A percentile compares a stretch with the other conserved stretches of the same genome.
Evolutionary conservation across 2,797 vertebrate species (phyloP).

Genomic region (Menidia menidia): DNA sequence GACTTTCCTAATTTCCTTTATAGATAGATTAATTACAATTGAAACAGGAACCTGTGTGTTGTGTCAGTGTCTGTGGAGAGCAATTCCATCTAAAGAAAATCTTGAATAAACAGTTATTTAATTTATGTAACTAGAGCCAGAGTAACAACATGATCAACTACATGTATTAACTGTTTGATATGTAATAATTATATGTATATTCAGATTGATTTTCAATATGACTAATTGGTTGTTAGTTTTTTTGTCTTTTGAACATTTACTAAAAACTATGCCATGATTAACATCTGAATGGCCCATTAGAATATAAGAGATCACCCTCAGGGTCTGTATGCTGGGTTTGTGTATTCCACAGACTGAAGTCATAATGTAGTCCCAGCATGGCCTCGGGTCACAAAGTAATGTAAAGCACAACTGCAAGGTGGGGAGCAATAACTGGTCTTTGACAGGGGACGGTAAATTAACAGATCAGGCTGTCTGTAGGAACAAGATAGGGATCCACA

Average conservation of each 20-base stretch:
- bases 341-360: conserved; percentile 77
- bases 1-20: conserved; percentile 7
- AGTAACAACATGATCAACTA: background rate
- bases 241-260: conserved; percentile 41
- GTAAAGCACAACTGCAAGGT: conserved; percentile 59
- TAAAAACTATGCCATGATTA: conserved; percentile 82
- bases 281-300: conserved; percentile 84
- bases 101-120: background rate
- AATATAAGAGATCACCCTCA: conserved; percentile 73
- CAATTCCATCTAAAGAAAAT: conserved; percentile 9
- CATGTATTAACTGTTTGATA: background rate
- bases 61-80: conserved; percentile 8
- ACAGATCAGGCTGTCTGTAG: conserved; percentile 19
- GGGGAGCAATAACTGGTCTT: conserved; percentile 47
- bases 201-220: conserved; percentile 38
- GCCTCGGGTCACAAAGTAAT: conserved; percentile 70
- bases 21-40: conserved; percentile 31
- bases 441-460: conserved; percentile 54
- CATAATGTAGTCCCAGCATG: conserved; percentile 39
- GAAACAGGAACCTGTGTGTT: conserved; percentile 21
- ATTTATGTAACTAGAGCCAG: background rate
- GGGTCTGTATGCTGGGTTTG: conserved; percentile 82
- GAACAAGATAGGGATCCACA: conserved; percentile 28
- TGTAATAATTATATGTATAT: conserved; percentile 12
- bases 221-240: conserved; percentile 73